A percentile compares a stretch with the other conserved stretches of the same genome.
Conservation (phyloP, 2,113 vertebrate genomes). For the Cepphus grylle region DNA sequence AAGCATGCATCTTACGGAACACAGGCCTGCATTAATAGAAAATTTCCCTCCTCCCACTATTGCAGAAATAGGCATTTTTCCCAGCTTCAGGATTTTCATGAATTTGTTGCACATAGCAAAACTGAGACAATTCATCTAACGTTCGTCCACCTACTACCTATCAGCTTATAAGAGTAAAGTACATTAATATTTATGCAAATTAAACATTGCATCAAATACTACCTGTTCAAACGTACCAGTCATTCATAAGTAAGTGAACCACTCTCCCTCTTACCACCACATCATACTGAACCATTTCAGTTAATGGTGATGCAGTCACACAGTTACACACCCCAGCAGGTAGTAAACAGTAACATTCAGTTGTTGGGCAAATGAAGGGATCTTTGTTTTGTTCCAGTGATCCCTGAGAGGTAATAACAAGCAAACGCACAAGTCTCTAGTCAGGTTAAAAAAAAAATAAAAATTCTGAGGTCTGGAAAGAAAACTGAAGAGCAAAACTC, state of each 20-base stretch:
- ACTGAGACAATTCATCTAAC: neutral
- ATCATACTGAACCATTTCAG: neutral
- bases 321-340: neutral
- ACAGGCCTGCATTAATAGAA: neutral
- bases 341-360: neutral
- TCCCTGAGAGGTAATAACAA: neutral
- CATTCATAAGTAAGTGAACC: neutral
- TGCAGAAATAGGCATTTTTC: neutral
- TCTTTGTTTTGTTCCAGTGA: neutral
- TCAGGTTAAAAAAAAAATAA: neutral
- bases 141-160: neutral
- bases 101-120: neutral
- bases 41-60: neutral
- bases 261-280: neutral
- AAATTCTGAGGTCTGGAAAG: neutral
- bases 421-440: neutral
- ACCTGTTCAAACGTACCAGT: neutral
- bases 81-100: neutral
- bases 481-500: neutral
- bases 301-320: rapidly evolving
- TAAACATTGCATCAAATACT: neutral
- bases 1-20: neutral
- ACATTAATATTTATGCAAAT: neutral
- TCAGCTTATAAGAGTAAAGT: neutral
- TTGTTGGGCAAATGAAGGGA: neutral